Evolutionary conservation across 2,888 invertebrate genomes (phyloP).

Genomic region (Macrophya annulata): DNA sequence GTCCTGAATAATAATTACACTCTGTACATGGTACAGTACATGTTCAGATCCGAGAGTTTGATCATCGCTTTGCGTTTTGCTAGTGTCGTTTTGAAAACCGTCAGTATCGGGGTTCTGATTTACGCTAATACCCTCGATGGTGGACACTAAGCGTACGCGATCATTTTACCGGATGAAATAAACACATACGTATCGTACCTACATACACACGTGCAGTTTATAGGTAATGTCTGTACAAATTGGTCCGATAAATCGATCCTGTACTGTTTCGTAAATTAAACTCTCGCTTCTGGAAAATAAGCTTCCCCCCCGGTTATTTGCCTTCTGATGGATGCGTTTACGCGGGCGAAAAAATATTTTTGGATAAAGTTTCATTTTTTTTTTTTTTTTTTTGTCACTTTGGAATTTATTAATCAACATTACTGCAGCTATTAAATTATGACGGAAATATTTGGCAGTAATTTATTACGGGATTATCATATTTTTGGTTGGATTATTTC

Average conservation of each 20-base stretch:
- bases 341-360: not conserved
- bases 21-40: not conserved
- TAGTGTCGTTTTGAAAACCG: not conserved
- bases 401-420: not conserved
- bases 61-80: not conserved
- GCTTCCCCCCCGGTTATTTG: not conserved
- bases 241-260: slow-evolving; percentile 32
- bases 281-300: not conserved
- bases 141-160: slow-evolving; percentile 17
- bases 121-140: slow-evolving; percentile 25
- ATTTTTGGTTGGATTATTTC: not conserved
- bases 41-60: slow-evolving; percentile 7
- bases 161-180: slow-evolving; percentile 23
- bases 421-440: not conserved
- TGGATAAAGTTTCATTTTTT: not conserved
- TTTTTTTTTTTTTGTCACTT: not conserved
- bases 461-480: not conserved
- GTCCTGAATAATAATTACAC: not conserved
- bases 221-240: not conserved
- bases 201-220: not conserved
- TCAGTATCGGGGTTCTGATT: slow-evolving; percentile 21
- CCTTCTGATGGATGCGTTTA: not conserved
- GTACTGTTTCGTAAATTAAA: not conserved
- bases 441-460: not conserved
- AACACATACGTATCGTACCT: not conserved